Conservation (phyloP, 2,113 vertebrate genomes). For the Ivindomyrus marchei region DNA sequence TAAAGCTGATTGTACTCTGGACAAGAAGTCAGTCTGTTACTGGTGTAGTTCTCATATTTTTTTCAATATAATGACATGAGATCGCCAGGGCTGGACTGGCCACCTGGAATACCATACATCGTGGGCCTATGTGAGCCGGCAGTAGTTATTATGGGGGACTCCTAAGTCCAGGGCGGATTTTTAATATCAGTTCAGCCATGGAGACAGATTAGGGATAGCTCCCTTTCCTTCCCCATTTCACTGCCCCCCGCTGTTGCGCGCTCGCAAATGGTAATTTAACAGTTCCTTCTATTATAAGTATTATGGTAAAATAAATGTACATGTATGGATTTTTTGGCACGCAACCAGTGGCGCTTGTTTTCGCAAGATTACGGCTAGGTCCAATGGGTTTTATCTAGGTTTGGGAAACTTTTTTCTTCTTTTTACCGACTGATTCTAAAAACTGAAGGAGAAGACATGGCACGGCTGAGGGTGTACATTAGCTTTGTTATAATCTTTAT, state of each 20-base stretch:
- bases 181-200: not conserved
- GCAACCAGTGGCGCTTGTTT: not conserved
- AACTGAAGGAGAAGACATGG: slow-evolving; percentile 10
- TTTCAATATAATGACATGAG: not conserved
- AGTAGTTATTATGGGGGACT: not conserved
- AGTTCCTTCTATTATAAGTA: not conserved
- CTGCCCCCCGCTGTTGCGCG: not conserved
- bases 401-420: not conserved
- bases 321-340: not conserved
- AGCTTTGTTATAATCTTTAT: not conserved
- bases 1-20: not conserved
- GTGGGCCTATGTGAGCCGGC: not conserved
- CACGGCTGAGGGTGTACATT: not conserved
- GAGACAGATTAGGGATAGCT: not conserved
- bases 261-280: not conserved
- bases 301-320: slow-evolving; percentile 12
- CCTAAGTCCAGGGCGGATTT: not conserved
- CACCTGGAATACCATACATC: not conserved
- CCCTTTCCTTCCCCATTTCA: too few relatives aligned
- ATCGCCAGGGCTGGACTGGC: not conserved
- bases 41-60: not conserved
- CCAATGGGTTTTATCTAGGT: slow-evolving; percentile 5
- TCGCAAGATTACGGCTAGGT: slow-evolving; percentile 15
- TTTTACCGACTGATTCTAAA: not conserved
- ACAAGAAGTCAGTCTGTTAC: not conserved